Conservation (phyloP, 2,797 vertebrate species). For the Mycteria americana region DNA sequence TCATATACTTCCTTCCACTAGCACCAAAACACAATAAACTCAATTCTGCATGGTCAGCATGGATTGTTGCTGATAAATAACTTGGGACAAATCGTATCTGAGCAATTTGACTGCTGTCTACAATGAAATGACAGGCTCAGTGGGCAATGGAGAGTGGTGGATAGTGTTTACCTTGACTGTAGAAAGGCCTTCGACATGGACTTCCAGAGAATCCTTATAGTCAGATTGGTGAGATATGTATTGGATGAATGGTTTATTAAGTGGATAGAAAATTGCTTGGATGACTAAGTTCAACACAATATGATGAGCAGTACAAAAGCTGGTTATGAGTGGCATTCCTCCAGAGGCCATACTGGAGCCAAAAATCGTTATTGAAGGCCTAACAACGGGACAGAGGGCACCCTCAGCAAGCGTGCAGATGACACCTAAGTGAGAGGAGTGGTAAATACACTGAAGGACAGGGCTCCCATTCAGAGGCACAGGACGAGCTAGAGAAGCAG, state of each 20-base stretch:
- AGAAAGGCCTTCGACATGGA: neutral
- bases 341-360: rapidly evolving
- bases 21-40: neutral
- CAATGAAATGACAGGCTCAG: neutral
- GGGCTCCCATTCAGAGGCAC: neutral
- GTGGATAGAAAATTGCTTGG: neutral
- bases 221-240: neutral
- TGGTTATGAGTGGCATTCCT: neutral
- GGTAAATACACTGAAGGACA: neutral
- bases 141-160: neutral
- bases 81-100: neutral
- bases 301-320: neutral
- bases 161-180: neutral
- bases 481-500: neutral
- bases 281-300: neutral
- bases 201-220: neutral
- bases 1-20: neutral
- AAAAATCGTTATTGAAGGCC: neutral
- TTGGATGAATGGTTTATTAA: neutral
- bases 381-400: neutral
- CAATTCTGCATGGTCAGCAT: neutral
- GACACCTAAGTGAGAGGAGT: neutral
- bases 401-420: neutral
- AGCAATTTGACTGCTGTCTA: neutral
- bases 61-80: neutral